A percentile compares a stretch with the other conserved stretches of the same genome.
phyloP scores from a whole-genome alignment of 2,797 vertebrate species.

The Schizothorax lantsangensis region DNA sequence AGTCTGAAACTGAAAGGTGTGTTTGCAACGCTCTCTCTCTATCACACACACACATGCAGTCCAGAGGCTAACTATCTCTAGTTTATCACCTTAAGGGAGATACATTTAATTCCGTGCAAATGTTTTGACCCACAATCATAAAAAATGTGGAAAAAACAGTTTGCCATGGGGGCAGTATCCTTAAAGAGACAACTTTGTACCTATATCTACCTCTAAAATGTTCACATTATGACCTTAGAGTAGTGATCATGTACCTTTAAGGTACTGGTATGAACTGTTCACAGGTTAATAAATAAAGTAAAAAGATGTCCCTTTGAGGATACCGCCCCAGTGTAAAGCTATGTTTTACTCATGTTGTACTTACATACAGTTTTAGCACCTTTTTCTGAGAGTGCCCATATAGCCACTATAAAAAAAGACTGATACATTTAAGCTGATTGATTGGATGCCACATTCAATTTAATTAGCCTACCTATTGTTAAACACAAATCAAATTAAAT shows the following conservation, averaged over 20 bases:
- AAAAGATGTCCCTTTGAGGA: not conserved
- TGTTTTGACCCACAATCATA: not conserved
- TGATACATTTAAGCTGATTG: not conserved
- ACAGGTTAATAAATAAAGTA: not conserved
- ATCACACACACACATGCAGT: not conserved
- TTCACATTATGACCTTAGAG: not conserved
- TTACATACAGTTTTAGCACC: not conserved
- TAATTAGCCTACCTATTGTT: not conserved
- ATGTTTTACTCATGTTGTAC: not conserved
- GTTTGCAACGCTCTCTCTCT: not conserved
- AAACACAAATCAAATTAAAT: not conserved
- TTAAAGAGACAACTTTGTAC: not conserved
- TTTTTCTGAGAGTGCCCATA: not conserved
- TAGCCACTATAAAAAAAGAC: not conserved
- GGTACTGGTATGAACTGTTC: not conserved
- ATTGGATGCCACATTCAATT: not conserved
- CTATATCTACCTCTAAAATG: not conserved
- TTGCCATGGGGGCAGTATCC: not conserved
- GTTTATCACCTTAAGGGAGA: not conserved
- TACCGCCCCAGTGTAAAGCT: not conserved
- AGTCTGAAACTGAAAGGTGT: slow-evolving; percentile 5
- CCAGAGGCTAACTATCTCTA: not conserved
- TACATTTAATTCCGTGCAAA: not conserved
- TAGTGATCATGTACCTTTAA: not conserved
- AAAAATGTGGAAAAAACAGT: not conserved